Conservation (phyloP, 2,888 invertebrate species). For the Calliphora vomitoria region DNA sequence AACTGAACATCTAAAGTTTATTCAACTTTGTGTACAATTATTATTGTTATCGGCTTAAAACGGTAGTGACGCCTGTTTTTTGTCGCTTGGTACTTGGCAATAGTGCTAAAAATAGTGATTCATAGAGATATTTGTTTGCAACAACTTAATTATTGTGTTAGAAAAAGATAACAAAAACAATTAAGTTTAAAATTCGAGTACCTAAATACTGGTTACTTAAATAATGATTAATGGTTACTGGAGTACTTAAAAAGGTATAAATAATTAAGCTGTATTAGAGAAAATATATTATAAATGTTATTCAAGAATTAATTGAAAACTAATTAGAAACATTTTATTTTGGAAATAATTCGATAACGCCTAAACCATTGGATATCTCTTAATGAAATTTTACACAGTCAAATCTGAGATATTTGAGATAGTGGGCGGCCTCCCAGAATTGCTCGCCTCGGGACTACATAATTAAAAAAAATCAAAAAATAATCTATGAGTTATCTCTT, state of each 20-base stretch:
- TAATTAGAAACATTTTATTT: no score
- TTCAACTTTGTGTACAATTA: slow-evolving; percentile 50
- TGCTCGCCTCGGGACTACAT: no score
- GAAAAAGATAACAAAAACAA: not conserved
- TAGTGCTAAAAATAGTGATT: slow-evolving; percentile 31
- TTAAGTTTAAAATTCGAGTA: not conserved
- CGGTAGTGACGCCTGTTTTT: not conserved
- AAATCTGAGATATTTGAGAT: no score
- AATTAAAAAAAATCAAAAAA: no score
- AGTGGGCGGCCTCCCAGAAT: no score
- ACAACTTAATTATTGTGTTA: not conserved
- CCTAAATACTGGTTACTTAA: not conserved
- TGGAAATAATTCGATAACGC: no score
- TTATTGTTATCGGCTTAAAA: slow-evolving; percentile 32
- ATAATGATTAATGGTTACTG: not conserved
- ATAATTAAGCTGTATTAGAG: no score
- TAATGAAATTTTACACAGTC: no score
- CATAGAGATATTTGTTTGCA: not conserved
- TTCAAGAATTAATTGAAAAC: no score
- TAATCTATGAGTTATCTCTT: no score
- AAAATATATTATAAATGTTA: no score
- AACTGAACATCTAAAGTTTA: slow-evolving; percentile 57
- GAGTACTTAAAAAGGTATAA: not conserved
- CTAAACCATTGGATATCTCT: no score
- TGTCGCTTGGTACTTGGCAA: slow-evolving; percentile 9